Evolutionary conservation across 2,113 vertebrate species (phyloP), one percentile per base, ranked within the genome.

Genomic region (Hylia prasina): DNA sequence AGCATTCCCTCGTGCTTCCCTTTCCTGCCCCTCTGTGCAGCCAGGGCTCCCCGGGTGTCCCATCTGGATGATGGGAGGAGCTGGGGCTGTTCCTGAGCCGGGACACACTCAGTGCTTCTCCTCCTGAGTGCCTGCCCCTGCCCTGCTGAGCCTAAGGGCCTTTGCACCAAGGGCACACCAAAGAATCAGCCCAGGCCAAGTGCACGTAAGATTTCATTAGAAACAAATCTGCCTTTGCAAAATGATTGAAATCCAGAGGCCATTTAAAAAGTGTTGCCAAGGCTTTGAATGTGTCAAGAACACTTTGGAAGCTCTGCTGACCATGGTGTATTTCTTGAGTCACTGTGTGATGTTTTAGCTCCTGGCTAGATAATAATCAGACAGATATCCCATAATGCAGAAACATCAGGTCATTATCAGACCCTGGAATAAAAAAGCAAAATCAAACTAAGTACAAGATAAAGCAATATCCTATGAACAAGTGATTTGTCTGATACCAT

Each of bases 1-100:
- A 94, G 82, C 85, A 66, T 95, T 93, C 93, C 94, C 92, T 96
- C 56, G 51, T 96, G 88, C 92, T 96, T 95, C 96, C 85, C 82
- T 37, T 97, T 96, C 94, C 90, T 89, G 85, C 5, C 6, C 60
- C 5, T 1, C 15, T 56, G 48, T 23, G 40, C 84, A 75, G 51
- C 0, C 0, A 69, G 53, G 89, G 58, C 88, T 93, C 63, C 79
- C 61, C 0, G 3, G 37, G 0, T 0, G 10, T 6, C 22, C 54
- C 13, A 4, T 60, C 20, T 57, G 72, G 63, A 3, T 19, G 27
- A 6, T 24, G 24, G 53, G 19, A 80, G 84, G 44, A 48, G 65
- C 0, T n/a, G 87, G n/a, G 22, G 70, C 70, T 65, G 15, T 10
- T 75, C 0, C 14, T 47, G 42, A 82, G 14, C 50, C 4, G 6